A percentile compares a stretch with the other conserved stretches of the same genome.
phyloP scores from a whole-genome alignment of 2,888 invertebrate genomes.

The Calephelis perditalis region DNA sequence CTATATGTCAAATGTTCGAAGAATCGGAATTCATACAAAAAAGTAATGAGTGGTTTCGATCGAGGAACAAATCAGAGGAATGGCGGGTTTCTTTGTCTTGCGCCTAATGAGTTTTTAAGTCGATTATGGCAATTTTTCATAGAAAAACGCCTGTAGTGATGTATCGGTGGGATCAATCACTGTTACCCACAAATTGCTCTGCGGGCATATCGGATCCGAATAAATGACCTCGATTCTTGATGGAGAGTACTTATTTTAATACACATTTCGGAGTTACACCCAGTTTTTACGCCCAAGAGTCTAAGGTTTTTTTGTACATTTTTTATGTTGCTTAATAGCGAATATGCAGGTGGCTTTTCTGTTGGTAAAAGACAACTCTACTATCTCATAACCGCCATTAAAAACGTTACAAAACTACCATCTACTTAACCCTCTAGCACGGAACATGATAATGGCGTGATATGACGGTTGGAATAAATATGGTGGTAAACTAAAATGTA shows the following conservation, averaged over 20 bases:
- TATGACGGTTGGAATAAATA: too few relatives aligned
- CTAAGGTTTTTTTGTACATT: too few relatives aligned
- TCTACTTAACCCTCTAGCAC: too few relatives aligned
- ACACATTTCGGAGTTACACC: constrained; percentile 10
- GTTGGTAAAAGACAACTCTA: too few relatives aligned
- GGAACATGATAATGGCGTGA: too few relatives aligned
- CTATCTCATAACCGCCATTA: too few relatives aligned
- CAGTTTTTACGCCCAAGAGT: background rate
- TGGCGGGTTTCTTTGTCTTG: constrained; percentile 76
- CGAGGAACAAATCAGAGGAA: constrained; percentile 73
- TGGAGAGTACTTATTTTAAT: constrained; percentile 16
- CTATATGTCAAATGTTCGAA: constrained; percentile 14
- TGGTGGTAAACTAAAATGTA: too few relatives aligned
- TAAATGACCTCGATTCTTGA: constrained; percentile 24
- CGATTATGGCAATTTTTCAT: constrained; percentile 78
- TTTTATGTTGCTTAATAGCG: too few relatives aligned
- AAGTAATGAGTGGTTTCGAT: constrained; percentile 68
- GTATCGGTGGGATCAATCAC: constrained; percentile 76
- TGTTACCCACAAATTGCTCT: constrained; percentile 67
- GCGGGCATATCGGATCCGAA: constrained; percentile 50
- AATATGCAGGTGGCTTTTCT: too few relatives aligned
- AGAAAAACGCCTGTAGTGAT: constrained; percentile 78
- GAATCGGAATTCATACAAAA: constrained; percentile 42
- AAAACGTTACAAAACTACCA: too few relatives aligned
- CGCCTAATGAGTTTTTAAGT: constrained; percentile 78